Conservation (phyloP, 2,888 invertebrate genomes). For the Sarcophaga subvicina region DNA sequence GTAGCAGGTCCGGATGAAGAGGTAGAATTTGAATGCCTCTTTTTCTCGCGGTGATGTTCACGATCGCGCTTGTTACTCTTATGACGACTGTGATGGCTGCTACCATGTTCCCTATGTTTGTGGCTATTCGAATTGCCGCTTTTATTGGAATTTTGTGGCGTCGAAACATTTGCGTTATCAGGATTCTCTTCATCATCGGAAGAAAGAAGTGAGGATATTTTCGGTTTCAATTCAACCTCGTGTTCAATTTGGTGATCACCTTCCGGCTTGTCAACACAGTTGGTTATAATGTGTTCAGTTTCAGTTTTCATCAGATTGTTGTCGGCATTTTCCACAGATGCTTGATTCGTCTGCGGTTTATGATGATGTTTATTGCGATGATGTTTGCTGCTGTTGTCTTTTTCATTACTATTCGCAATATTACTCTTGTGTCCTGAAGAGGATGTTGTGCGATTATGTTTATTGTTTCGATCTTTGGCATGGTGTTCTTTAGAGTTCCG, state of each 20-base stretch:
- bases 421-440: conserved; percentile 40
- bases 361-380: conserved; percentile 75
- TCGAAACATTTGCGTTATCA: conserved; percentile 19
- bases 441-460: conserved; percentile 39
- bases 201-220: conserved; percentile 40
- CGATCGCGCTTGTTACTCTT: conserved; percentile 78
- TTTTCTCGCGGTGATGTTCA: conserved; percentile 79
- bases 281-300: conserved; percentile 72
- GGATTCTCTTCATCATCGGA: conserved; percentile 70
- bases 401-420: conserved; percentile 40
- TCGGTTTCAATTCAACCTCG: conserved; percentile 46
- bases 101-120: conserved; percentile 74
- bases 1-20: conserved; percentile 69
- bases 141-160: conserved; percentile 52
- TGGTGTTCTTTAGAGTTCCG: conserved; percentile 75
- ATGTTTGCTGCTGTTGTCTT: conserved; percentile 70
- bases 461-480: conserved; percentile 57
- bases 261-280: conserved; percentile 32
- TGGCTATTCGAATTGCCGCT: conserved; percentile 56
- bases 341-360: conserved; percentile 66
- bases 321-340: conserved; percentile 63
- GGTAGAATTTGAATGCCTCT: conserved; percentile 74
- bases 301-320: conserved; percentile 83
- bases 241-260: conserved; percentile 41
- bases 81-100: conserved; percentile 76